Conservation (phyloP, 2,797 vertebrate genomes). For the Gymnoscopelus microlampas region DNA sequence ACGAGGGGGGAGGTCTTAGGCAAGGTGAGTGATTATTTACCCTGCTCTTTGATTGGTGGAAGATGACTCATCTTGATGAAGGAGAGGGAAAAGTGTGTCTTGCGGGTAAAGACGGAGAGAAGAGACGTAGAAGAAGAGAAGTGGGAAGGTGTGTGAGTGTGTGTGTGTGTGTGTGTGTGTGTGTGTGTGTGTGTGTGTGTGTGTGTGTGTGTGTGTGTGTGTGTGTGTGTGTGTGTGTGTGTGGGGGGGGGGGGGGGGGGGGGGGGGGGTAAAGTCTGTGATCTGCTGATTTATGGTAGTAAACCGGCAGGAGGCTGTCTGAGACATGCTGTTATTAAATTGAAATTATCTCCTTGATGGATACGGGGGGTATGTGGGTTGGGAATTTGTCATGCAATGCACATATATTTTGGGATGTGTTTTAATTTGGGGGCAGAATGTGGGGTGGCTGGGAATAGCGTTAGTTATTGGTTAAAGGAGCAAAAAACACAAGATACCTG, state of each 20-base stretch:
- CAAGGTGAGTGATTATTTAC: conserved; percentile 86
- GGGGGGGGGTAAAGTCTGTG: conserved; percentile 75
- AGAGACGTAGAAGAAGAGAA: conserved; percentile 83
- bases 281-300: conserved; percentile 93
- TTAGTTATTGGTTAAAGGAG: neutral
- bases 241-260: too few species aligned
- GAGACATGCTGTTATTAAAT: conserved; percentile 96
- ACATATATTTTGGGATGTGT: conserved; percentile 52
- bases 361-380: conserved; percentile 65
- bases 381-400: conserved; percentile 71
- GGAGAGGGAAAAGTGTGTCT: conserved; percentile 90
- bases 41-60: conserved; percentile 90
- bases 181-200: conserved; percentile 56
- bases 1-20: conserved; percentile 54
- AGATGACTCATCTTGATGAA: conserved; percentile 90
- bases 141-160: conserved; percentile 79
- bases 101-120: conserved; percentile 85
- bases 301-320: conserved; percentile 84
- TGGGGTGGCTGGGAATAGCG: conserved; percentile 1
- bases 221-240: conserved; percentile 1
- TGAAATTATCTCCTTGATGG: conserved; percentile 90
- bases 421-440: conserved; percentile 46
- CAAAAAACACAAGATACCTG: neutral
- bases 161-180: too few species aligned
- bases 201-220: conserved; percentile 55